These are phyloP conservation scores for Cheirogaleus major DNA, from an alignment of 2,797 vertebrate genomes.

Conservation along the genomic window DNA sequence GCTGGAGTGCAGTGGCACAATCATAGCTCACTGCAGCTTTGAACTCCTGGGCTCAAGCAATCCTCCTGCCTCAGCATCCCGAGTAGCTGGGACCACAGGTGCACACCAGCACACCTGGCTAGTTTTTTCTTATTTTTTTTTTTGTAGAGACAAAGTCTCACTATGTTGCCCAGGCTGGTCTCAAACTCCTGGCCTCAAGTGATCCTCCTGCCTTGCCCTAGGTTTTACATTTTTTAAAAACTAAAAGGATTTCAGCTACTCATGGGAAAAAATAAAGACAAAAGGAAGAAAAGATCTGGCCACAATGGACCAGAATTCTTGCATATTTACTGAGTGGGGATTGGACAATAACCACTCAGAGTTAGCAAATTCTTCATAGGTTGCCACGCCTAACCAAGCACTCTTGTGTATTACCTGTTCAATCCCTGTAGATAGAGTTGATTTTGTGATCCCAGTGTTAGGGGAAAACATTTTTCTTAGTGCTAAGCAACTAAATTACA, in stretches of 20 bases:
- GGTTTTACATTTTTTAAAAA: background rate
- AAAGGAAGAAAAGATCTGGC: background rate
- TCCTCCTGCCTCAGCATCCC: background rate
- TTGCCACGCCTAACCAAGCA: background rate
- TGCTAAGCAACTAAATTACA: background rate
- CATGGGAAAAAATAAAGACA: background rate
- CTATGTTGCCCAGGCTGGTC: background rate
- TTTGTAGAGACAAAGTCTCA: background rate
- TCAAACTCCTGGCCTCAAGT: background rate
- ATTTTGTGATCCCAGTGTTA: background rate
- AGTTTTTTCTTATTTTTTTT: too few relatives aligned
- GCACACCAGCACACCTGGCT: background rate
- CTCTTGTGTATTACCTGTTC: background rate
- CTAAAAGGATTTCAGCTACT: background rate
- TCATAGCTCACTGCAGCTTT: background rate
- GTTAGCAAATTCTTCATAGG: background rate
- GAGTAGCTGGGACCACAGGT: background rate
- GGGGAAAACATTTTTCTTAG: background rate
- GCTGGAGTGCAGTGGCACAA: background rate
- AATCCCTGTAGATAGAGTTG: background rate
- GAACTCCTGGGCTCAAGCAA: background rate
- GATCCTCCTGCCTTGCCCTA: background rate
- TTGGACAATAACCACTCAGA: background rate
- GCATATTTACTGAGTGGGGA: accelerated
- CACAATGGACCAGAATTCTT: background rate